Conservation (phyloP, 2,888 invertebrate genomes). For the Machimus atricapillus region DNA sequence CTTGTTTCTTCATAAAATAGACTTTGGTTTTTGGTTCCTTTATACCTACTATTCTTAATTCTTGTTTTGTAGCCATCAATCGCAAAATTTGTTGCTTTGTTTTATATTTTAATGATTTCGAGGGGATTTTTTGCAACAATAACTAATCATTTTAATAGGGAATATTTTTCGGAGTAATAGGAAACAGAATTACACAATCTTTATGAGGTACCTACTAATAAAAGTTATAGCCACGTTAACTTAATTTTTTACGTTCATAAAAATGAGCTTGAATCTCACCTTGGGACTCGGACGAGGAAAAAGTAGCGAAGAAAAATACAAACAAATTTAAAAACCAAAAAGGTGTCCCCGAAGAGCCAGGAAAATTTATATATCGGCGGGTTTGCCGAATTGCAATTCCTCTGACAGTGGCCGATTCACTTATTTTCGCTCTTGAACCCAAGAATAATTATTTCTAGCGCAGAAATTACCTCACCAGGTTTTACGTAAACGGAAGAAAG, state of each 20-base stretch:
- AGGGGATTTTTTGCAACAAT: background rate
- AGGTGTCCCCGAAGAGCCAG: background rate
- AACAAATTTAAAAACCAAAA: background rate
- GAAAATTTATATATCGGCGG: background rate
- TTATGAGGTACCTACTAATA: no score
- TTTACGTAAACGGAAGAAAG: constrained; percentile 22
- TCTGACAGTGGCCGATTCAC: background rate
- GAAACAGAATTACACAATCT: no score
- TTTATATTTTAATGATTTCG: background rate
- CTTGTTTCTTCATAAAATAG: no score
- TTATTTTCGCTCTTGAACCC: constrained; percentile 6
- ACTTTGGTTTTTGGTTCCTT: no score
- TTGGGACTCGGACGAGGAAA: background rate
- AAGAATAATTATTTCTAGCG: constrained; percentile 20
- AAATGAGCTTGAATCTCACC: background rate
- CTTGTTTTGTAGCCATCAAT: no score
- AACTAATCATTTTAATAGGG: background rate
- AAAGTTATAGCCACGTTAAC: background rate
- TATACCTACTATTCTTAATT: no score
- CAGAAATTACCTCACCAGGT: constrained; percentile 10
- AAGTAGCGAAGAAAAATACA: background rate
- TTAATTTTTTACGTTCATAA: background rate
- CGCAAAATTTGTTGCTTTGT: no score
- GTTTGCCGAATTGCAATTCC: background rate
- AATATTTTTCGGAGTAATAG: no score